Evolutionary conservation across 2,113 vertebrate species (phyloP).

Genomic region (Brachyistius frenatus): DNA sequence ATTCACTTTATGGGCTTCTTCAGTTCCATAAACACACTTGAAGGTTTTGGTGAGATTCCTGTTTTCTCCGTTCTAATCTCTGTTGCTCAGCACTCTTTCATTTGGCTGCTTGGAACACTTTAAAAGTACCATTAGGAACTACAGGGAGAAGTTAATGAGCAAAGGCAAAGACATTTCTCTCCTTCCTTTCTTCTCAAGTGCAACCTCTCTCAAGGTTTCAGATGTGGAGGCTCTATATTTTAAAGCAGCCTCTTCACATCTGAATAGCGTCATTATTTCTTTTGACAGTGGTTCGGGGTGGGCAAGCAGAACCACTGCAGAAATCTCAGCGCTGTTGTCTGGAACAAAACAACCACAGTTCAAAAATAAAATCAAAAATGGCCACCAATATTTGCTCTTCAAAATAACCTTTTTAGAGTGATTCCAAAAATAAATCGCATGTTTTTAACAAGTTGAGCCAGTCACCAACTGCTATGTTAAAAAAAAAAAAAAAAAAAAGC

Average conservation of each 20-base stretch:
- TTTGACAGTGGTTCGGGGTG: constrained; percentile 7
- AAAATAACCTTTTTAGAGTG: constrained; percentile 34
- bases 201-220: constrained; percentile 36
- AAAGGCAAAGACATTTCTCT: constrained; percentile 6
- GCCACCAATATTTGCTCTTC: constrained; percentile 31
- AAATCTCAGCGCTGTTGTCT: background rate
- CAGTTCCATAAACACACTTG: background rate
- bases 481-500: background rate
- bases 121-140: constrained; percentile 19
- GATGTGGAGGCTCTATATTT: constrained; percentile 28
- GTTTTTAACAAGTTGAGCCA: constrained; percentile 6
- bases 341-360: constrained; percentile 23
- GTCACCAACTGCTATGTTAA: constrained; percentile 10
- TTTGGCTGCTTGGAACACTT: constrained; percentile 26
- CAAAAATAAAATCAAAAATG: background rate
- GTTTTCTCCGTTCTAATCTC: constrained; percentile 10
- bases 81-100: constrained; percentile 4
- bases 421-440: constrained; percentile 19
- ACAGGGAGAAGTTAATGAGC: constrained; percentile 18
- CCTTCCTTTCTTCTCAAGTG: constrained; percentile 8
- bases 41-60: constrained; percentile 7
- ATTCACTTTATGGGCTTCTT: no score
- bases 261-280: constrained; percentile 42
- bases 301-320: background rate
- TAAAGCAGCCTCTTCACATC: constrained; percentile 41